These are phyloP conservation scores for Heloderma charlesbogerti DNA, from an alignment of 2,113 vertebrate species.

Conservation along the genomic window DNA sequence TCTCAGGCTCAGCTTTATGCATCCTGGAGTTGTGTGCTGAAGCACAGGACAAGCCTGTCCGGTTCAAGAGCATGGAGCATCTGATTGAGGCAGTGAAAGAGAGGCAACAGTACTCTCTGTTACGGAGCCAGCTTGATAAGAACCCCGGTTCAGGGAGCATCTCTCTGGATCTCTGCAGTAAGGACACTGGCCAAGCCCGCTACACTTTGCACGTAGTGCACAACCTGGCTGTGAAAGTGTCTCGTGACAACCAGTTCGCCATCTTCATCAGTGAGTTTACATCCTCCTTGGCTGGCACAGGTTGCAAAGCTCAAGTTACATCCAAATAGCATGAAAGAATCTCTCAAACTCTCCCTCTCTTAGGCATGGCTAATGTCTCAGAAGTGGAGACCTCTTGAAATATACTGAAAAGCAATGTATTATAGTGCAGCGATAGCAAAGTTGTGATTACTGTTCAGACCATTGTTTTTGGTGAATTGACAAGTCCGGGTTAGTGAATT, in stretches of 20 bases:
- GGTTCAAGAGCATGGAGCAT: constrained; percentile 75
- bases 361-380: neutral
- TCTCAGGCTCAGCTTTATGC: constrained; percentile 73
- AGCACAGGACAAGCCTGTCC: constrained; percentile 83
- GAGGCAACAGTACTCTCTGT: constrained; percentile 88
- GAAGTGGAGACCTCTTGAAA: neutral
- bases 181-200: constrained; percentile 83
- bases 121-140: constrained; percentile 86
- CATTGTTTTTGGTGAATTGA: neutral
- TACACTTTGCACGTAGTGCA: constrained; percentile 93
- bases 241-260: constrained; percentile 88
- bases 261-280: constrained; percentile 94
- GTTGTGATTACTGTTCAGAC: neutral
- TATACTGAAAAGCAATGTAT: neutral
- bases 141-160: constrained; percentile 72
- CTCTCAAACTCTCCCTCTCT: neutral
- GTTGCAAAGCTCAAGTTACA: neutral
- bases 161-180: constrained; percentile 87
- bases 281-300: neutral
- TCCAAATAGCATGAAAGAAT: neutral
- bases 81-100: constrained; percentile 87
- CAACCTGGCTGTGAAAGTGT: constrained; percentile 80
- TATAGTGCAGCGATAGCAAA: neutral
- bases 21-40: constrained; percentile 91
- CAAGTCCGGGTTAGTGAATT: neutral